Evolutionary conservation across 2,113 vertebrate species (phyloP).

Genomic region (Tetrax tetrax): DNA sequence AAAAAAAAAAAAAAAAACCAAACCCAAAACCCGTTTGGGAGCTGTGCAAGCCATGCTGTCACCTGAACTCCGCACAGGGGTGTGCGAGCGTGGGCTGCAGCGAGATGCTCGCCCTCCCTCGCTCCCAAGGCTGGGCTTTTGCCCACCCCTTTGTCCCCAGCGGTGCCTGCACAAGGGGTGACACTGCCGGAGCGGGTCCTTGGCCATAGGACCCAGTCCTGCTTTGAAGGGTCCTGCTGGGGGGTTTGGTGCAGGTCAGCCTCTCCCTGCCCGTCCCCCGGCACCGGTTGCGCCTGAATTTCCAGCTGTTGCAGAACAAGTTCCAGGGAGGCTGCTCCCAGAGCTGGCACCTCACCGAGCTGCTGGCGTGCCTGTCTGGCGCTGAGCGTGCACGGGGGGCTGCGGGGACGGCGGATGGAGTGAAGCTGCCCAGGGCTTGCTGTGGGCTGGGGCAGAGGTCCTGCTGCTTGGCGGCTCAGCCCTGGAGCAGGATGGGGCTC

Average conservation of each 20-base stretch:
- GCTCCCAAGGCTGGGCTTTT: not conserved
- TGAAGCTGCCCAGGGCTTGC: not conserved
- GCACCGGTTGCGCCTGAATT: not conserved
- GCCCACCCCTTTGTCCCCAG: not conserved
- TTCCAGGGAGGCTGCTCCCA: not conserved
- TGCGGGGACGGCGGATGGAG: accelerated
- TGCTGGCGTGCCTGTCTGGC: accelerated
- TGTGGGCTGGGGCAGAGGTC: not conserved
- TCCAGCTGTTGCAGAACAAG: not conserved
- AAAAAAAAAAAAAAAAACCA: not conserved
- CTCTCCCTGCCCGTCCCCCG: not conserved
- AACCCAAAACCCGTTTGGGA: not conserved
- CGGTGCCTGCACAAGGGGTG: not conserved
- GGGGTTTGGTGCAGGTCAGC: not conserved
- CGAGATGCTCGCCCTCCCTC: not conserved
- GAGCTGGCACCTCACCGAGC: not conserved
- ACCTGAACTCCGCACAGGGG: not conserved
- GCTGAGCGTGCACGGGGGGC: accelerated
- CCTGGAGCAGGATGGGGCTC: not conserved
- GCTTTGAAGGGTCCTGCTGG: not conserved
- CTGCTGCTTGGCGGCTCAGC: not conserved
- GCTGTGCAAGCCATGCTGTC: not conserved
- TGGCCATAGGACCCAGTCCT: not conserved
- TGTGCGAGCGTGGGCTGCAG: not conserved
- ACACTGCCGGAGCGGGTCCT: not conserved